Conservation (phyloP, 2,113 vertebrate genomes). For the Paraplagusia blochii region DNA sequence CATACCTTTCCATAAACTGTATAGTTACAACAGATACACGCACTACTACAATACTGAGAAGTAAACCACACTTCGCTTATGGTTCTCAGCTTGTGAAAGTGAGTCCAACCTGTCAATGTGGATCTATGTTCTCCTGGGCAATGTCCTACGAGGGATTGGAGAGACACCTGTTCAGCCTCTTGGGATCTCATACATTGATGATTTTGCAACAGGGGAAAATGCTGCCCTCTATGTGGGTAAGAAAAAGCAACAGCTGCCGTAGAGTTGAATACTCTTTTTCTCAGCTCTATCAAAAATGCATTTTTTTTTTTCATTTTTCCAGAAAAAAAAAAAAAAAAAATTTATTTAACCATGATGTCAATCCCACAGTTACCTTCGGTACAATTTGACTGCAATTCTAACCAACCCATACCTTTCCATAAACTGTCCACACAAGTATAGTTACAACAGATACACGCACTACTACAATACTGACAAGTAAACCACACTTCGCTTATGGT, state of each 20-base stretch:
- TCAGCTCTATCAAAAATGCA: background rate
- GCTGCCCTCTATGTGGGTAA: slow-evolving; percentile 92
- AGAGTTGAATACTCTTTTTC: background rate
- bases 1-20: too few relatives aligned
- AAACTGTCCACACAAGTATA: too few relatives aligned
- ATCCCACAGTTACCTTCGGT: too few relatives aligned
- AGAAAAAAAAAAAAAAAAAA: too few relatives aligned
- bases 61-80: background rate
- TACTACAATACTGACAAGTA: background rate
- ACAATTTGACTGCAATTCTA: too few relatives aligned
- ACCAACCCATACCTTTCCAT: too few relatives aligned
- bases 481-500: background rate
- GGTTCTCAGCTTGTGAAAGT: slow-evolving; percentile 75
- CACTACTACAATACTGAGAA: background rate
- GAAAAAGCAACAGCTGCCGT: background rate
- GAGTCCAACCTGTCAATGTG: slow-evolving; percentile 85
- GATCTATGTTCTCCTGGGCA: slow-evolving; percentile 87
- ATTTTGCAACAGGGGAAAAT: slow-evolving; percentile 86
- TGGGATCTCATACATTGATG: slow-evolving; percentile 90
- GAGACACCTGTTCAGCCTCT: slow-evolving; percentile 89
- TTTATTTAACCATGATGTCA: too few relatives aligned
- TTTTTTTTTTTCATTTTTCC: too few relatives aligned
- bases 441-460: background rate
- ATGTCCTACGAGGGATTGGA: slow-evolving; percentile 87
- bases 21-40: background rate